Conservation (phyloP, 64 coral and sea anemone species). For the Porites lutea region DNA sequence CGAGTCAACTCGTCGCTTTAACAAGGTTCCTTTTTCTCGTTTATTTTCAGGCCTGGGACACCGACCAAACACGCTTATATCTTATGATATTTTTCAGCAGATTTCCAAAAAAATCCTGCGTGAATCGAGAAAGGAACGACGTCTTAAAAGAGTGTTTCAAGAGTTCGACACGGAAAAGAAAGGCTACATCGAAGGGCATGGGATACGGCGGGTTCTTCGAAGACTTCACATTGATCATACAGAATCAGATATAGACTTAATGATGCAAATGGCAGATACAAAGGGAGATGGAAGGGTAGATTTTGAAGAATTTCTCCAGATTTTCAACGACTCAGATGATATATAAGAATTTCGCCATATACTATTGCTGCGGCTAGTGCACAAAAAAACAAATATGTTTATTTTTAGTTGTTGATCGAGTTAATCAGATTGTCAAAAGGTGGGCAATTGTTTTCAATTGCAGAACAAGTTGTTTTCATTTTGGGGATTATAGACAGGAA, state of each 20-base stretch:
- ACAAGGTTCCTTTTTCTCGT: not conserved
- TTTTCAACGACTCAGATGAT: conserved; percentile 52
- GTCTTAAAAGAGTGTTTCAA: conserved; percentile 73
- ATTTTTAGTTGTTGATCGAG: no score
- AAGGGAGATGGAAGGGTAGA: no score
- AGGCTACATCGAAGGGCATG: conserved; percentile 73
- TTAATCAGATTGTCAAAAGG: no score
- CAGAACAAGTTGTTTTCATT: no score
- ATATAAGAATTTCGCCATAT: not conserved
- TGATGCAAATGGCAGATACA: conserved; percentile 83
- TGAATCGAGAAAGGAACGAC: conserved; percentile 38
- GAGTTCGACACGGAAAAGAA: conserved; percentile 83
- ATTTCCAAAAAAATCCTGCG: conserved; percentile 50
- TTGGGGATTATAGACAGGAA: no score
- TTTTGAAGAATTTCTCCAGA: conserved; percentile 66
- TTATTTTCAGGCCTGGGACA: conserved; percentile 31
- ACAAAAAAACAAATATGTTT: no score
- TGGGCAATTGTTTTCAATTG: no score
- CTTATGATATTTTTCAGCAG: conserved; percentile 48
- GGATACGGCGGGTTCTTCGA: conserved; percentile 74
- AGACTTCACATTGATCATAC: conserved; percentile 77
- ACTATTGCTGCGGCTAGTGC: no score
- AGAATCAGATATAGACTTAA: conserved; percentile 73
- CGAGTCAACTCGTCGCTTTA: not conserved
- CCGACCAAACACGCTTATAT: conserved; percentile 24